Evolutionary conservation across 2,113 vertebrate genomes (phyloP), one percentile per base, ranked within the genome.

Genomic region (Eubucco bourcierii): DNA sequence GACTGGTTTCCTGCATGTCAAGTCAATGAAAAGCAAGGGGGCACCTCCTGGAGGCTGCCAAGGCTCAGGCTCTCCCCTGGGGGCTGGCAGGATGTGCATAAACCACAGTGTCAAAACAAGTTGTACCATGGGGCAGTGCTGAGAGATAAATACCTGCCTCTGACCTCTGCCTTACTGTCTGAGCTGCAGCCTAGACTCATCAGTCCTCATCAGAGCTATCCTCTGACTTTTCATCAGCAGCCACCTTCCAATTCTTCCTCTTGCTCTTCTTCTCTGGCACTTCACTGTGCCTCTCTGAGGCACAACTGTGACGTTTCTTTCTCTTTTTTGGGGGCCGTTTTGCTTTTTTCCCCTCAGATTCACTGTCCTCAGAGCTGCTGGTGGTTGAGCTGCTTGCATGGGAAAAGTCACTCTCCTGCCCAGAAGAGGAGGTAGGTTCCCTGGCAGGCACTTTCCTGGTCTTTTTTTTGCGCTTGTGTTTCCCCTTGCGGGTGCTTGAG

Each of bases 191-290:
- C 81, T 52, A 31, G 31, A 61, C n/a, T 65, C 46, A 17, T 90
- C 84, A 98, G 95, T 98, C 98, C 77, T 98, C 98, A 16, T 98
- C 98, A 14, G 98, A 99, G 96, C 98, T 98, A 34, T 98, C 98
- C 17, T 98, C 98, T 0, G 98, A 99, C 53, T 98, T 98, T 79
- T 98, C 98, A 66, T 98, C 98, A 10, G 97, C 98, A 0, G 97
- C 98, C 63, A 98, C 98, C 92, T 98, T 99, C 98, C 99, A 98
- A 96, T 99, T 98, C 95, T 98, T 99, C 94, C 98, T 96, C 94
- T 96, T 98, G 90, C 68, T 95, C 79, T 95, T 98, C 96, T 71
- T 98, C 93, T 95, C 96, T 3, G 80, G 97, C 79, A 94, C 95
- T 59, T 96, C 96, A 15, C 27, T 97, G 92, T 91, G 96, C 94